Evolutionary conservation across 1,140 invertebrate genomes (phyloP).

Genomic region (Ceratoteleas bidentatus): DNA sequence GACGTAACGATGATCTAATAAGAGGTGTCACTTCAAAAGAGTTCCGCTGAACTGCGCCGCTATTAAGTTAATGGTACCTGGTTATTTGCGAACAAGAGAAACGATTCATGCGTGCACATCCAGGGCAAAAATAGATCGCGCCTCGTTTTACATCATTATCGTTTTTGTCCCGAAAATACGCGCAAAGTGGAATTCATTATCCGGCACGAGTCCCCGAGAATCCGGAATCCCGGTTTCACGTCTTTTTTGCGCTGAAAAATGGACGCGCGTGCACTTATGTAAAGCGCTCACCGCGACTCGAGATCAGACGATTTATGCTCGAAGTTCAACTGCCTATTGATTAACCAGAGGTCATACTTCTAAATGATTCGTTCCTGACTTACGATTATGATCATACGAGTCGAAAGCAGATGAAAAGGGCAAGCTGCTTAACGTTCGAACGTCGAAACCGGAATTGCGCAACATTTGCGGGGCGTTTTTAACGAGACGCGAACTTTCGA

Average conservation of each 20-base stretch:
- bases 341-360: slow-evolving; percentile 52
- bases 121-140: slow-evolving; percentile 41
- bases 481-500: too few relatives aligned
- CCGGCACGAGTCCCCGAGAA: too few relatives aligned
- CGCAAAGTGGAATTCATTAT: neutral
- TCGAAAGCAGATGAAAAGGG: slow-evolving; percentile 30
- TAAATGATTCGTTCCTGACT: slow-evolving; percentile 69
- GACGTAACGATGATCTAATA: slow-evolving; percentile 52
- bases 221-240: too few relatives aligned
- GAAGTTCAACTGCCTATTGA: slow-evolving; percentile 55
- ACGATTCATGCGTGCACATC: slow-evolving; percentile 21
- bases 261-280: neutral
- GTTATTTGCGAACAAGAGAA: slow-evolving; percentile 53
- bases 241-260: neutral
- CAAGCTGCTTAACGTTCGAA: slow-evolving; percentile 19
- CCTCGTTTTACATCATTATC: slow-evolving; percentile 5
- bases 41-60: slow-evolving; percentile 46
- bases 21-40: slow-evolving; percentile 49
- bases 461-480: neutral
- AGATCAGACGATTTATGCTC: slow-evolving; percentile 36
- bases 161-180: neutral
- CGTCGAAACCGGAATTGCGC: neutral
- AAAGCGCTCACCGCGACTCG: slow-evolving; percentile 14
- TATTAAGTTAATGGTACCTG: slow-evolving; percentile 39
- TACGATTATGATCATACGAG: slow-evolving; percentile 47